These are phyloP conservation scores for Trichogramma pretiosum DNA, from an alignment of 1,140 invertebrate species.

Conservation along the genomic window DNA sequence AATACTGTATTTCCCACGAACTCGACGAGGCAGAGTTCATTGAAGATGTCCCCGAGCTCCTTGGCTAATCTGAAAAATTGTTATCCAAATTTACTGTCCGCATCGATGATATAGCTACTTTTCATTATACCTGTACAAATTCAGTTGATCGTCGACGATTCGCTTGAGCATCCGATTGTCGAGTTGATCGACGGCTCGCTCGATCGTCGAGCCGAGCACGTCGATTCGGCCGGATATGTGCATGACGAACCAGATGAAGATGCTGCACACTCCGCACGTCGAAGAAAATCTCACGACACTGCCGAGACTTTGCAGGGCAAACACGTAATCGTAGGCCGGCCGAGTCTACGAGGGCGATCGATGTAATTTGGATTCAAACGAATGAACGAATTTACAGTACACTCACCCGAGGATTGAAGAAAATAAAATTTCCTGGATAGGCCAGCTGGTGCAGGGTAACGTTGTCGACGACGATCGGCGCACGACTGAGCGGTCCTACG, in stretches of 20 bases:
- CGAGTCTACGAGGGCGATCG: too few species aligned
- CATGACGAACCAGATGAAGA: slow-evolving; percentile 26
- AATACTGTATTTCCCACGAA: slow-evolving; percentile 20
- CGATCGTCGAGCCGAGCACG: slow-evolving; percentile 14
- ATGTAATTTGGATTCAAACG: too few species aligned
- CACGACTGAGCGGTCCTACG: slow-evolving; percentile 15
- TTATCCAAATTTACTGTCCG: too few species aligned
- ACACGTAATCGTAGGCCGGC: slow-evolving; percentile 27
- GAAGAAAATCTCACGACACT: slow-evolving; percentile 23
- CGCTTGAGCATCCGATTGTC: neutral
- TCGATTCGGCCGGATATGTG: slow-evolving; percentile 28
- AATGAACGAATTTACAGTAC: too few species aligned
- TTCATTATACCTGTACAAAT: too few species aligned
- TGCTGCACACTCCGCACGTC: slow-evolving; percentile 22
- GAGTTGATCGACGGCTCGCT: slow-evolving; percentile 9
- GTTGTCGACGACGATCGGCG: neutral
- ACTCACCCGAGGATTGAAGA: slow-evolving; percentile 20
- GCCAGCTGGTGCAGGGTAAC: slow-evolving; percentile 8
- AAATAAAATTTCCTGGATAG: slow-evolving; percentile 24
- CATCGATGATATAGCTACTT: too few species aligned
- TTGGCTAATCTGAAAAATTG: slow-evolving; percentile 23
- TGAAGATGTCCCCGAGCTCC: slow-evolving; percentile 21
- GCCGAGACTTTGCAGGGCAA: slow-evolving; percentile 21
- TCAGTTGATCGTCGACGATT: too few species aligned
- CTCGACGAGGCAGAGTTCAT: slow-evolving; percentile 25